phyloP scores from a whole-genome alignment of 2,888 invertebrate genomes.

The Nephrotoma flavescens region DNA sequence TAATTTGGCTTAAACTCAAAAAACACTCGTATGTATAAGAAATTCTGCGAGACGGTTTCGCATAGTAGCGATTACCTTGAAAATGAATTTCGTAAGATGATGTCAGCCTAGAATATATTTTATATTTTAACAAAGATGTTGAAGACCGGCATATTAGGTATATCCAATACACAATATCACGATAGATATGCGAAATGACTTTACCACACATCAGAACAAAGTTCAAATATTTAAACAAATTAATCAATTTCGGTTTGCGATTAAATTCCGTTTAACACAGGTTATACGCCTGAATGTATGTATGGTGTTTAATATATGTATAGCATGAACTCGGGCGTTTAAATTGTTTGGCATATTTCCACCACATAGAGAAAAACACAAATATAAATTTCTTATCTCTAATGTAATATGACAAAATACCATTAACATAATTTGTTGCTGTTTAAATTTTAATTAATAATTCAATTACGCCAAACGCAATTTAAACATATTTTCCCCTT shows the following conservation, averaged over 20 bases:
- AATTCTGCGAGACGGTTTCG: background rate
- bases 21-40: background rate
- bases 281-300: background rate
- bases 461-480: background rate
- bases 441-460: background rate
- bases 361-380: background rate
- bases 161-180: no score
- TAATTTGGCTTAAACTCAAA: background rate
- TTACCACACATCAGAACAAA: no score
- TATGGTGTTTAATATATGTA: background rate
- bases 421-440: background rate
- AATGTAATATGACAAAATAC: background rate
- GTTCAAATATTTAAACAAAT: background rate
- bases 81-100: background rate
- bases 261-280: background rate
- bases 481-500: background rate
- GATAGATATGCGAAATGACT: no score
- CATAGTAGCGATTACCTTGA: background rate
- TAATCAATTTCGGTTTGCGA: background rate
- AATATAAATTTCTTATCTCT: background rate
- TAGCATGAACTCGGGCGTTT: background rate
- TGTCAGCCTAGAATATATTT: background rate
- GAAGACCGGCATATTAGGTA: no score
- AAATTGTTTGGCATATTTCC: background rate
- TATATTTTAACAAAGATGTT: no score